These are phyloP conservation scores for Dermochelys coriacea DNA, from an alignment of 2,797 vertebrate species.

Conservation along the genomic window DNA sequence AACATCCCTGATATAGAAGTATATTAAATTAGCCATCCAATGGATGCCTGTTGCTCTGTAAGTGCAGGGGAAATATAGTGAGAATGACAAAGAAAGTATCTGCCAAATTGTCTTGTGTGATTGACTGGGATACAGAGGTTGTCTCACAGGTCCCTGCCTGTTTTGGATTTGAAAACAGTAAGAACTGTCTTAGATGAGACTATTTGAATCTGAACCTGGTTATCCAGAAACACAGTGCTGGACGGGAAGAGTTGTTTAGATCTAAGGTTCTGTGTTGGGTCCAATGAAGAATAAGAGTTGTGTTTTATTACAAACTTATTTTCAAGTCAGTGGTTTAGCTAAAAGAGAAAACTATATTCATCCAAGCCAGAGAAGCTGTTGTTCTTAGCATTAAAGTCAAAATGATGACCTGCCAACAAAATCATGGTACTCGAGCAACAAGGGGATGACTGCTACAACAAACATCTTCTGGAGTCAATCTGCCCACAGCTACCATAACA, in stretches of 20 bases:
- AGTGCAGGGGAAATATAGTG: not conserved
- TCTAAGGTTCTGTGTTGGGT: not conserved
- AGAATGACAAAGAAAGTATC: not conserved
- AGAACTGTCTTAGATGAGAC: not conserved
- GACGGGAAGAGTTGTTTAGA: not conserved
- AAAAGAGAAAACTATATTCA: not conserved
- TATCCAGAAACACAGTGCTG: not conserved
- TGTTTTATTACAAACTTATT: not conserved
- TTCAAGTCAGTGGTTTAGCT: not conserved
- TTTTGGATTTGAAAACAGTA: rapidly evolving
- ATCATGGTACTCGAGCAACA: not conserved
- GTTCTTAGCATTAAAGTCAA: not conserved
- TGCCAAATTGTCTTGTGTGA: not conserved
- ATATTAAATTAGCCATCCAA: not conserved
- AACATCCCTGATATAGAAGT: not conserved
- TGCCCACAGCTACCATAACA: not conserved
- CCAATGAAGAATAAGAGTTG: not conserved
- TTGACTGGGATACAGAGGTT: not conserved
- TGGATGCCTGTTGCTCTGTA: not conserved
- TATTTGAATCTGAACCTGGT: not conserved
- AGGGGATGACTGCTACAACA: not conserved
- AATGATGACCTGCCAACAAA: not conserved
- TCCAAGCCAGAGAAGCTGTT: not conserved
- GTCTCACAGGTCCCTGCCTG: rapidly evolving
- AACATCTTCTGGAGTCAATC: not conserved